These are phyloP conservation scores for Stercorarius parasiticus DNA, from an alignment of 2,113 vertebrate species.

Conservation along the genomic window DNA sequence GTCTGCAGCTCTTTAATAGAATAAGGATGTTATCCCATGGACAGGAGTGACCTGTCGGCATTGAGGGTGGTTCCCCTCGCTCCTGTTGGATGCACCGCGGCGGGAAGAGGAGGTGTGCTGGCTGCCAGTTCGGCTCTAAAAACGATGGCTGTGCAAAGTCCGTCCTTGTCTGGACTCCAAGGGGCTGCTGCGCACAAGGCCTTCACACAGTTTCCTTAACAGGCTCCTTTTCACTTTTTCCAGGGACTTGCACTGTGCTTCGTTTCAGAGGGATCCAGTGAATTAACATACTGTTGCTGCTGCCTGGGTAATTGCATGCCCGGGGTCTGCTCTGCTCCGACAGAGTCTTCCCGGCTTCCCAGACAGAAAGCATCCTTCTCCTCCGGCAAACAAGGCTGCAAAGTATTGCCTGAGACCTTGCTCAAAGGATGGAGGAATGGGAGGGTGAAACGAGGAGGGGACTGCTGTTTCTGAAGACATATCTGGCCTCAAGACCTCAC, in stretches of 20 bases:
- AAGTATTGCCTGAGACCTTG: constrained; percentile 27
- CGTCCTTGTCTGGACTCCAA: constrained; percentile 49
- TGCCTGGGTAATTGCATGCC: constrained; percentile 52
- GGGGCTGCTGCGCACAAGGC: constrained; percentile 24
- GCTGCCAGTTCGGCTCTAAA: constrained; percentile 38
- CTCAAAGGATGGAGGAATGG: background rate
- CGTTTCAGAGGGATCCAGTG: constrained; percentile 57
- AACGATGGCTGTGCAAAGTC: constrained; percentile 8
- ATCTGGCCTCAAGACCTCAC: background rate
- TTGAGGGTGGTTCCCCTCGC: background rate
- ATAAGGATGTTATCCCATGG: background rate
- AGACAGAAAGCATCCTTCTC: constrained; percentile 65
- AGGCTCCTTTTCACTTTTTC: constrained; percentile 62
- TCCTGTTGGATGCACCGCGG: background rate
- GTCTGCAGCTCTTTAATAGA: background rate
- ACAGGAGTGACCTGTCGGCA: background rate
- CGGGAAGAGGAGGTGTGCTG: background rate
- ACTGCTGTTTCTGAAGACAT: background rate
- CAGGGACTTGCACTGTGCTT: constrained; percentile 49
- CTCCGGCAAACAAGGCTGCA: constrained; percentile 26
- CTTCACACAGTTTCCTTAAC: constrained; percentile 56
- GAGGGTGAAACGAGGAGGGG: background rate
- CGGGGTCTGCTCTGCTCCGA: background rate
- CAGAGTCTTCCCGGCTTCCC: background rate
- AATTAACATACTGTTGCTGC: constrained; percentile 67